Evolutionary conservation across 2,888 invertebrate genomes (phyloP).

Genomic region (Chymomyza fuscimana): DNA sequence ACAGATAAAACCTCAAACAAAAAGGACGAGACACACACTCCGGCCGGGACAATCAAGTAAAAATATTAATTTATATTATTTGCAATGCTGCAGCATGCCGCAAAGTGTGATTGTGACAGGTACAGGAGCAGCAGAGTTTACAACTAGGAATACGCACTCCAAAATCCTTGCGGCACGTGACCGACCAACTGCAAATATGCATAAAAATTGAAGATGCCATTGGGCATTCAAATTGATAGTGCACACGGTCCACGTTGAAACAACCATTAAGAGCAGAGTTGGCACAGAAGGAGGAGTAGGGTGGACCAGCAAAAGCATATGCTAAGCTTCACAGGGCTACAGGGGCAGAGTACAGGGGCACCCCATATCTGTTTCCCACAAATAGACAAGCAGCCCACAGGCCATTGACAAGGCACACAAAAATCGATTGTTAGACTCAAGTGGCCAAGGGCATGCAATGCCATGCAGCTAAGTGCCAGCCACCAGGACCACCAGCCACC

Average conservation of each 20-base stretch:
- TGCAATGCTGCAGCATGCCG: slow-evolving; percentile 70
- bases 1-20: slow-evolving; percentile 61
- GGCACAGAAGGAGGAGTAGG: background rate
- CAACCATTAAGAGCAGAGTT: slow-evolving; percentile 55
- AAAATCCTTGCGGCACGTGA: slow-evolving; percentile 54
- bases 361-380: slow-evolving; percentile 50
- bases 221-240: slow-evolving; percentile 62
- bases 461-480: slow-evolving; percentile 23
- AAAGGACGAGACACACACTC: slow-evolving; percentile 23
- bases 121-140: slow-evolving; percentile 45
- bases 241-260: slow-evolving; percentile 41
- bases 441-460: slow-evolving; percentile 48
- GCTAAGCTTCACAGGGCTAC: slow-evolving; percentile 61
- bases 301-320: slow-evolving; percentile 56
- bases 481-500: slow-evolving; percentile 28
- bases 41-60: slow-evolving; percentile 6
- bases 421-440: slow-evolving; percentile 66
- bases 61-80: slow-evolving; percentile 76
- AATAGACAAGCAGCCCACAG: slow-evolving; percentile 24
- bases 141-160: slow-evolving; percentile 11
- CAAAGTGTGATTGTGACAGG: slow-evolving; percentile 77
- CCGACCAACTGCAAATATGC: slow-evolving; percentile 65
- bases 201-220: slow-evolving; percentile 68
- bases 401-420: slow-evolving; percentile 42
- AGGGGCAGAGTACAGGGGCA: background rate